A percentile compares a stretch with the other conserved stretches of the same genome.
Evolutionary conservation across 1,140 invertebrate species (phyloP).

Genomic region (Dysdera silvatica): DNA sequence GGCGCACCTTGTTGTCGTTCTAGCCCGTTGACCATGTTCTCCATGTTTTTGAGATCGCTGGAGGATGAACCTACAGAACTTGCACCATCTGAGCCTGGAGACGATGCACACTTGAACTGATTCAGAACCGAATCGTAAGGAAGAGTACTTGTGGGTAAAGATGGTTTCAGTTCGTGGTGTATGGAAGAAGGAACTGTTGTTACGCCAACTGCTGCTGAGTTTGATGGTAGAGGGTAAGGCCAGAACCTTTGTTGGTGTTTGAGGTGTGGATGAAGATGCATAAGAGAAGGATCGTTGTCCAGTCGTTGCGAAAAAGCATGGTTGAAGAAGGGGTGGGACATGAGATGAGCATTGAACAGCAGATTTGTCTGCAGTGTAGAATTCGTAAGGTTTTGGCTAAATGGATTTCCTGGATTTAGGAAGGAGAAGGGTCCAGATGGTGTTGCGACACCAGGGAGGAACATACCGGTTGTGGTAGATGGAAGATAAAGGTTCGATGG

Average conservation of each 20-base stretch:
- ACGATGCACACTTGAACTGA: conserved; percentile 20
- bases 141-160: conserved; percentile 1
- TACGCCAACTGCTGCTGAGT: conserved; percentile 40
- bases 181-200: conserved; percentile 2
- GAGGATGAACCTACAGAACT: conserved; percentile 34
- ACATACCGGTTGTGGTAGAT: conserved; percentile 1
- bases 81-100: conserved; percentile 19
- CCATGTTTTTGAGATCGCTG: conserved; percentile 81
- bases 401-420: conserved; percentile 32
- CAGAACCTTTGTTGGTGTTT: conserved; percentile 33
- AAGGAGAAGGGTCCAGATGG: neutral
- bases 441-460: conserved; percentile 18
- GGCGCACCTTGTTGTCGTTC: conserved; percentile 49
- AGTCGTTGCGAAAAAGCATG: conserved; percentile 7
- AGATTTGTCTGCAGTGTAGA: conserved; percentile 9
- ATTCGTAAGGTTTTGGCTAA: conserved; percentile 2
- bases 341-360: conserved; percentile 17
- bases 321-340: conserved; percentile 22
- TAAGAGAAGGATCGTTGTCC: conserved; percentile 42
- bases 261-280: conserved; percentile 1
- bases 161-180: conserved; percentile 2
- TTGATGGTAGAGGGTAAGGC: conserved; percentile 48
- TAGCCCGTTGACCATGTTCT: conserved; percentile 91
- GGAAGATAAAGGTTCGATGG: conserved; percentile 19
- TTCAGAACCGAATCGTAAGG: conserved; percentile 5